Conservation (phyloP, 2,797 vertebrate species). For the Neopelma chrysocephalum region DNA sequence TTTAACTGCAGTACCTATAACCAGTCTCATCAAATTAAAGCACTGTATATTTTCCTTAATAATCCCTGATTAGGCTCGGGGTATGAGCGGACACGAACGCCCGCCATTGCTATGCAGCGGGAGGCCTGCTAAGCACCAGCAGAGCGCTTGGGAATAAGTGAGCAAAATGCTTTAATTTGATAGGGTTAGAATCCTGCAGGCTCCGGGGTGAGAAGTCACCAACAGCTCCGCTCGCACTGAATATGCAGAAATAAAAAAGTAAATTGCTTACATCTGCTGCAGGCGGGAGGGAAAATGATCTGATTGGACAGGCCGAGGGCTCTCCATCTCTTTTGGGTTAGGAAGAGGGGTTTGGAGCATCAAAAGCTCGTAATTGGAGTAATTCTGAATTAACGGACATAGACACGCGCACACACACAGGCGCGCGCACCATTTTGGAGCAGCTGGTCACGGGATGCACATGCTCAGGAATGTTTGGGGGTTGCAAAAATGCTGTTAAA, state of each 20-base stretch:
- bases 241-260: conserved; percentile 99
- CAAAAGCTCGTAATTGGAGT: conserved; percentile 98
- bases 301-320: conserved; percentile 95
- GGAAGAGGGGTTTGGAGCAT: conserved; percentile 87
- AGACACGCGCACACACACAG: conserved; percentile 32
- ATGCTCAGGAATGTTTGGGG: conserved; percentile 82
- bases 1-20: conserved; percentile 99
- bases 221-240: conserved; percentile 95
- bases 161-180: conserved; percentile 99
- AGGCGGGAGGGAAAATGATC: conserved; percentile 90
- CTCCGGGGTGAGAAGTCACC: conserved; percentile 93
- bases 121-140: conserved; percentile 95
- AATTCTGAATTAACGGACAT: conserved; percentile 99
- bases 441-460: conserved; percentile 83
- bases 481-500: conserved; percentile 66
- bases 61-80: conserved; percentile 97
- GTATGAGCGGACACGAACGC: conserved; percentile 96
- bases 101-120: conserved; percentile 97
- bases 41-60: conserved; percentile 99
- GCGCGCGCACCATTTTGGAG: conserved; percentile 74
- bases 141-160: conserved; percentile 99
- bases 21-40: conserved; percentile 99
- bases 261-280: conserved; percentile 99
- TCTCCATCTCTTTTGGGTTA: conserved; percentile 90
- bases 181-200: conserved; percentile 99